Conservation (phyloP, 2,888 invertebrate species). For the Hydriomena furcata region DNA sequence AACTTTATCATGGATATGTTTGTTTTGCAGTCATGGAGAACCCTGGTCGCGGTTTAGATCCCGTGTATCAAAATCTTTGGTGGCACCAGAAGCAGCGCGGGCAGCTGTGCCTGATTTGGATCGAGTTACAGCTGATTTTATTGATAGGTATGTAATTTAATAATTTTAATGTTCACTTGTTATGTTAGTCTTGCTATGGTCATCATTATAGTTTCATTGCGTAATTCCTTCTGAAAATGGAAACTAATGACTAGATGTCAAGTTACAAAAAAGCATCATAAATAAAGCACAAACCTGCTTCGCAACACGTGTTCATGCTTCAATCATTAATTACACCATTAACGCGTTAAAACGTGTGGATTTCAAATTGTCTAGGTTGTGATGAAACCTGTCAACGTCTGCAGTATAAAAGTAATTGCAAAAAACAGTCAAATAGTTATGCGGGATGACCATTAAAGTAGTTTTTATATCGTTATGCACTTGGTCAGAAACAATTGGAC, state of each 20-base stretch:
- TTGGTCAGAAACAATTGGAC: slow-evolving; percentile 20
- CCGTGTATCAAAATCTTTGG: slow-evolving; percentile 92
- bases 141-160: slow-evolving; percentile 81
- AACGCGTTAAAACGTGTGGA: slow-evolving; percentile 20
- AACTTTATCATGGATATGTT: slow-evolving; percentile 19
- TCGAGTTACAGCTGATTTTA: slow-evolving; percentile 89
- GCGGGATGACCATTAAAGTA: slow-evolving; percentile 40
- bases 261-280: slow-evolving; percentile 10
- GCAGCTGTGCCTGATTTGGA: slow-evolving; percentile 90
- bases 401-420: slow-evolving; percentile 37
- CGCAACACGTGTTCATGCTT: slow-evolving; percentile 8
- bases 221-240: not conserved
- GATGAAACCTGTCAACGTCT: slow-evolving; percentile 39
- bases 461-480: slow-evolving; percentile 22
- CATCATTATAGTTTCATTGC: not conserved
- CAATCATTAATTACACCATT: slow-evolving; percentile 16
- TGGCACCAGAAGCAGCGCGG: slow-evolving; percentile 90
- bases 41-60: slow-evolving; percentile 93
- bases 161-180: not conserved
- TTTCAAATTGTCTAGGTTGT: slow-evolving; percentile 36
- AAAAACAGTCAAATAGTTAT: slow-evolving; percentile 48
- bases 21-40: slow-evolving; percentile 88
- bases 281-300: slow-evolving; percentile 14
- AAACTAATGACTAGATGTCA: not conserved
- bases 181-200: not conserved